Percentiles rank a stretch among this genome's conserved stretches.
Evolutionary conservation across 1,140 invertebrate species (phyloP).

Genomic region (Microplitis demolitor): DNA sequence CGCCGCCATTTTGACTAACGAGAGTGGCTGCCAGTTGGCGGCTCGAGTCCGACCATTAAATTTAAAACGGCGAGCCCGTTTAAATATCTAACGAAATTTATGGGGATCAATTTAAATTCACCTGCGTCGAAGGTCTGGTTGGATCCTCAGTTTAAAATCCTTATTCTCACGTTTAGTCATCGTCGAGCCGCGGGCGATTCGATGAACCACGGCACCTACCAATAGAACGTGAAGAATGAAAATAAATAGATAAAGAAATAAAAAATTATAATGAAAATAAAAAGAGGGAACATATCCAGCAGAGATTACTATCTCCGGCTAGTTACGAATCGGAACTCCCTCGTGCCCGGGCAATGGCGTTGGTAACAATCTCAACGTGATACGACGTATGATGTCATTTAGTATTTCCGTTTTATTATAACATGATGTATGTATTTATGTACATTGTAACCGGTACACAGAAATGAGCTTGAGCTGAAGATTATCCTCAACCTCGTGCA

Average conservation of each 20-base stretch:
- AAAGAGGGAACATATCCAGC: not conserved
- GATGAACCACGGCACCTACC: not conserved
- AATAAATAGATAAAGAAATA: not conserved
- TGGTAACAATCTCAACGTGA: not conserved
- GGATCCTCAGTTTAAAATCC: not conserved
- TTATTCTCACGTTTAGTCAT: conserved; percentile 22
- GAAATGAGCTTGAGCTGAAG: too few relatives aligned
- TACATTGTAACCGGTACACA: too few relatives aligned
- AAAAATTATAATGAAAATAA: not conserved
- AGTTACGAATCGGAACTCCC: conserved; percentile 13
- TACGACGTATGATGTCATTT: conserved; percentile 8
- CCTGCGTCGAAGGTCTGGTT: too few relatives aligned
- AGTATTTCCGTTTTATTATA: conserved; percentile 43
- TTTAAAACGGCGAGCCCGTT: too few relatives aligned
- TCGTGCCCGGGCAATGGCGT: not conserved
- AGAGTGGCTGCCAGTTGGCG: too few relatives aligned
- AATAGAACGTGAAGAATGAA: not conserved
- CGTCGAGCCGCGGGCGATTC: conserved; percentile 11
- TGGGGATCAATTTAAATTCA: too few relatives aligned
- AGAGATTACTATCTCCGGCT: conserved; percentile 3
- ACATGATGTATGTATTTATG: not conserved
- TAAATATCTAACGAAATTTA: too few relatives aligned
- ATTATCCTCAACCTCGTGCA: too few relatives aligned
- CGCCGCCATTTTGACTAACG: too few relatives aligned
- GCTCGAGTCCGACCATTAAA: too few relatives aligned